Percentiles rank a stretch among this genome's conserved stretches.
These are phyloP conservation scores for Prolemur simus DNA, from an alignment of 2,113 vertebrate genomes.

Conservation along the genomic window DNA sequence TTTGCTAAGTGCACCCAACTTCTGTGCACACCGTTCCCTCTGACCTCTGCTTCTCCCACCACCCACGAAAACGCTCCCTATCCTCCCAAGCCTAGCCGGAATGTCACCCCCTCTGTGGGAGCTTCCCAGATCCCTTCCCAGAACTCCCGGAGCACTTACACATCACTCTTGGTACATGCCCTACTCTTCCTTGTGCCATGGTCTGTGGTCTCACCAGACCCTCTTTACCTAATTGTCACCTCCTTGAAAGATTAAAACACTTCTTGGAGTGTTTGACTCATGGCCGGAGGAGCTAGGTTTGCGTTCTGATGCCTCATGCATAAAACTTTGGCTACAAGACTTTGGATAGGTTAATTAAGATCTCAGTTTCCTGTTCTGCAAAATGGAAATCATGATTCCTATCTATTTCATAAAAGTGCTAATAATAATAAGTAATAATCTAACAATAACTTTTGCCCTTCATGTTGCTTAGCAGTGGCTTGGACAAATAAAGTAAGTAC, in stretches of 20 bases:
- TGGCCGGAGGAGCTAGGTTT: neutral
- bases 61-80: neutral
- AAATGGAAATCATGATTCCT: neutral
- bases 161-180: neutral
- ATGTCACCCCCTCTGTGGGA: neutral
- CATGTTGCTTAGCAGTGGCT: neutral
- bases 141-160: neutral
- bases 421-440: neutral
- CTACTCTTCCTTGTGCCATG: neutral
- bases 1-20: no score
- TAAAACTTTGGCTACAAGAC: neutral
- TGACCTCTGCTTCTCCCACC: neutral
- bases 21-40: neutral
- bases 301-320: neutral
- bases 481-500: neutral
- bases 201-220: neutral
- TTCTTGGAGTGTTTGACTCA: neutral
- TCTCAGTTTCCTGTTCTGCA: constrained; percentile 9
- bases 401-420: neutral
- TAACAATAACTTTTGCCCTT: neutral
- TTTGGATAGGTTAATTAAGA: neutral
- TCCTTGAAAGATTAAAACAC: neutral
- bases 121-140: neutral
- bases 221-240: neutral
- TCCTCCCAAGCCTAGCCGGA: neutral